Conservation (phyloP, 2,113 vertebrate genomes). For the Mustelus asterias region DNA sequence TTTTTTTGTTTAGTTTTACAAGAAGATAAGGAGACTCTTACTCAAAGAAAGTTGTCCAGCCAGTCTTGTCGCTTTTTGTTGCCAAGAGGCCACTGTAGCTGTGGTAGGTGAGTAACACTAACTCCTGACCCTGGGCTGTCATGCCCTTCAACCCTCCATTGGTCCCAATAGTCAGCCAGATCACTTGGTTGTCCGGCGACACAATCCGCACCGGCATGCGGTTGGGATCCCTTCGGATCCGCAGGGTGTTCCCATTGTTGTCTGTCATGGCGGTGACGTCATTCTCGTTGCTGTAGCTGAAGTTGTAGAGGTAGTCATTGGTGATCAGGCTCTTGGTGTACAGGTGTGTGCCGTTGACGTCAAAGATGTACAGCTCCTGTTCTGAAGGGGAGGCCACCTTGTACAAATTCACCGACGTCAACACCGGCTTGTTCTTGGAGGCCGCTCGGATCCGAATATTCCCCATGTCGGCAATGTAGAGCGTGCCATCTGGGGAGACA, state of each 20-base stretch:
- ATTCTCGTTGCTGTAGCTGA: conserved; percentile 91
- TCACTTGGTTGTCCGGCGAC: conserved; percentile 92
- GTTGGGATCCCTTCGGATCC: conserved; percentile 82
- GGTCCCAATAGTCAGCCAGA: conserved; percentile 89
- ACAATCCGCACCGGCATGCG: conserved; percentile 89
- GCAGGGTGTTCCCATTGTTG: conserved; percentile 86
- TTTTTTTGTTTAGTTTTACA: not conserved
- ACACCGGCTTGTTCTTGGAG: conserved; percentile 70
- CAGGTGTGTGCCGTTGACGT: conserved; percentile 89
- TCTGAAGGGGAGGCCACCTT: conserved; percentile 88
- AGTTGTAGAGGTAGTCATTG: conserved; percentile 84
- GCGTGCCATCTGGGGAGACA: conserved; percentile 80
- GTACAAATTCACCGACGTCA: conserved; percentile 70
- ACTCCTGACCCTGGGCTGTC: conserved; percentile 83
- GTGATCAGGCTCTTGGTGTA: conserved; percentile 90
- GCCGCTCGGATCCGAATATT: conserved; percentile 92
- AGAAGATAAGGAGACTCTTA: conserved; percentile 54
- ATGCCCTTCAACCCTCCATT: conserved; percentile 87
- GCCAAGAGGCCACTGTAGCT: conserved; percentile 90
- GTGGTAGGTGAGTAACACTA: conserved; percentile 90
- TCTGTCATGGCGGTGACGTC: conserved; percentile 85
- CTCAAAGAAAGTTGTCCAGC: conserved; percentile 98
- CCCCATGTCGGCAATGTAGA: conserved; percentile 90
- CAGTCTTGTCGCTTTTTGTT: conserved; percentile 89
- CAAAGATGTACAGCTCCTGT: conserved; percentile 95